These are phyloP conservation scores for Sphaeramia orbicularis DNA, from an alignment of 2,797 vertebrate genomes.

Conservation along the genomic window DNA sequence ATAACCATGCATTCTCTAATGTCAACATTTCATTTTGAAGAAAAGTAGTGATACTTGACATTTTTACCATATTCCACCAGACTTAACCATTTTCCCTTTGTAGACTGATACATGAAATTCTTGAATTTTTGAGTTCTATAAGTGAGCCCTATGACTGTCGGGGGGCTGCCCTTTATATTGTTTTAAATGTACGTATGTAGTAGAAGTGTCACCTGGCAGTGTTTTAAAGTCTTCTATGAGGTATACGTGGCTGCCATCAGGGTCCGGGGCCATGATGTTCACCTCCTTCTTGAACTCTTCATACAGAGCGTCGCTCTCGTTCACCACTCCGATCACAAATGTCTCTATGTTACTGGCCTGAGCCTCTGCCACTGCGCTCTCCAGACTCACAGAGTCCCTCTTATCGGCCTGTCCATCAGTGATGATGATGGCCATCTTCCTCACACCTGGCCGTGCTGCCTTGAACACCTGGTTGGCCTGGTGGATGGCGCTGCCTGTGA, in stretches of 20 bases:
- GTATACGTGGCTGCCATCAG: constrained; percentile 85
- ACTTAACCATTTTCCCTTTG: no score
- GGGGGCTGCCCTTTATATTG: no score
- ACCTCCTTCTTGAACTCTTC: constrained; percentile 86
- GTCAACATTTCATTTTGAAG: no score
- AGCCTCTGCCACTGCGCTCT: constrained; percentile 75
- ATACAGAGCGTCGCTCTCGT: constrained; percentile 84
- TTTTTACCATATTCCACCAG: no score
- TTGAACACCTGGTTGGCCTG: constrained; percentile 82
- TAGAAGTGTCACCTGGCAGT: constrained; percentile 68
- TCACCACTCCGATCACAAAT: constrained; percentile 89
- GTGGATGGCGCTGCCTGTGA: constrained; percentile 87
- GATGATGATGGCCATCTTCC: constrained; percentile 89
- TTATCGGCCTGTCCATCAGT: constrained; percentile 88
- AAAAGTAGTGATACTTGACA: no score
- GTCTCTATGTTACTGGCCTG: constrained; percentile 80
- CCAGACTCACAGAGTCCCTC: constrained; percentile 82
- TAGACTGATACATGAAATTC: no score
- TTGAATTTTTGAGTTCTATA: no score
- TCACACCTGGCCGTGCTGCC: constrained; percentile 72
- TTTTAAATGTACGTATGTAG: no score
- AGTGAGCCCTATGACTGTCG: no score
- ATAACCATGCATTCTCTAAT: no score
- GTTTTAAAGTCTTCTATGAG: constrained; percentile 84
- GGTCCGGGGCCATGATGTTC: constrained; percentile 87